Conservation (phyloP, 2,888 invertebrate species). For the Junonia oenone region DNA sequence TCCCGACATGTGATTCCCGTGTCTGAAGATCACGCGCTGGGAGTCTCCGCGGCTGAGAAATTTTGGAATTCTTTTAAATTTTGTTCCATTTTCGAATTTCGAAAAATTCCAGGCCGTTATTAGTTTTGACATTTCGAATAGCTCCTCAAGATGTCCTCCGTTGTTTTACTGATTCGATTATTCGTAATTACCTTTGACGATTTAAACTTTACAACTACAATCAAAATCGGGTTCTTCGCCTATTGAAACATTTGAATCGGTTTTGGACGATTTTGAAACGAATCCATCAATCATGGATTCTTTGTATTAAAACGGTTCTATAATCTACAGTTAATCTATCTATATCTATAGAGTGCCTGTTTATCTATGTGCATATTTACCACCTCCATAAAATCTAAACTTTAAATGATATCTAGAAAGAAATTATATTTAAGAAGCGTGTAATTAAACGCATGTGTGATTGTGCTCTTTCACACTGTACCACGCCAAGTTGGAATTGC, state of each 20-base stretch:
- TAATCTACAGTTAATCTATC: slow-evolving; percentile 16
- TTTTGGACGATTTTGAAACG: neutral
- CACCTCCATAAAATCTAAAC: slow-evolving; percentile 7
- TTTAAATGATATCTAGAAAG: slow-evolving; percentile 16
- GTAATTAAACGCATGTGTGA: slow-evolving; percentile 41
- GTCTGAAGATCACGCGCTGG: slow-evolving; percentile 86
- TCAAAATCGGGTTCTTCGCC: neutral
- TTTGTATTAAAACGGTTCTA: neutral
- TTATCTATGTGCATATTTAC: slow-evolving; percentile 22
- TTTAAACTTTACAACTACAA: neutral
- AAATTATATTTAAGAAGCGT: slow-evolving; percentile 33
- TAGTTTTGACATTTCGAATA: neutral
- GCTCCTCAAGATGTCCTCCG: slow-evolving; percentile 7
- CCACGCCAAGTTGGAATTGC: slow-evolving; percentile 32
- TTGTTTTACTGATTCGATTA: neutral
- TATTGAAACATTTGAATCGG: neutral
- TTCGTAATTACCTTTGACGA: neutral
- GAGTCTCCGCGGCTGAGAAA: slow-evolving; percentile 84
- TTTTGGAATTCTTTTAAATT: slow-evolving; percentile 36
- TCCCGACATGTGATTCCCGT: slow-evolving; percentile 85
- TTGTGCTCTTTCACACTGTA: slow-evolving; percentile 43
- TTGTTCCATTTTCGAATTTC: slow-evolving; percentile 23
- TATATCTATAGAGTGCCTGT: slow-evolving; percentile 24
- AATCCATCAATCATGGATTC: neutral
- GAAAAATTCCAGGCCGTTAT: slow-evolving; percentile 11